A percentile compares a stretch with the other conserved stretches of the same genome.
These are phyloP conservation scores for Armadillidium nasatum DNA, from an alignment of 1,140 invertebrate genomes.

Conservation along the genomic window DNA sequence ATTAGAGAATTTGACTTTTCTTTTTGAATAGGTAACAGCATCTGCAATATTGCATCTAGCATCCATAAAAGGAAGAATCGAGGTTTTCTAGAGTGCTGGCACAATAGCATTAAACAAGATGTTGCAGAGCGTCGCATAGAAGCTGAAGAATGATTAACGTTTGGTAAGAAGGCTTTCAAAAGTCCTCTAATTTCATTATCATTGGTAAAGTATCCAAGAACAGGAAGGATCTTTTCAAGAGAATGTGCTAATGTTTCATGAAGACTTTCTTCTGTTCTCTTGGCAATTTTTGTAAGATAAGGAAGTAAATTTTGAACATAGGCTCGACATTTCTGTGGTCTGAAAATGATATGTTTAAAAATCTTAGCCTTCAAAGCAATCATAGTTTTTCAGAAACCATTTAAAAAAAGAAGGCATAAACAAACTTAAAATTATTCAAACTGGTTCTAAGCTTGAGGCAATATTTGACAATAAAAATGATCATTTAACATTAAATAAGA, in stretches of 20 bases:
- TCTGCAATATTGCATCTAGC: conserved; percentile 52
- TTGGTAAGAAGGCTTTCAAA: conserved; percentile 62
- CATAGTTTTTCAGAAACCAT: too few relatives aligned
- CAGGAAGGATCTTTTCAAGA: conserved; percentile 63
- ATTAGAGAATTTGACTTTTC: conserved; percentile 54
- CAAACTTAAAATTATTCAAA: too few relatives aligned
- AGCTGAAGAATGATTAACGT: conserved; percentile 59
- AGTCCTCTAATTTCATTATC: conserved; percentile 70
- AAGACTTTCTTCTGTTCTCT: conserved; percentile 65
- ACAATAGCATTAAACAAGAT: conserved; percentile 60
- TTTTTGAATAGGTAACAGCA: conserved; percentile 55
- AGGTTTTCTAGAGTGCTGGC: conserved; percentile 61
- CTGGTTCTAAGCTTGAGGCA: too few relatives aligned
- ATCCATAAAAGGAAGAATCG: conserved; percentile 59
- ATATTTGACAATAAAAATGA: too few relatives aligned
- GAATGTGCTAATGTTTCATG: conserved; percentile 66
- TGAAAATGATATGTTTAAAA: conserved; percentile 45
- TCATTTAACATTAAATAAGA: too few relatives aligned
- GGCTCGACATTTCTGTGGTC: conserved; percentile 65
- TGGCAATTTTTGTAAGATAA: conserved; percentile 62
- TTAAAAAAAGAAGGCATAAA: too few relatives aligned
- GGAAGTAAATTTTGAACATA: conserved; percentile 69
- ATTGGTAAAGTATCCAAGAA: conserved; percentile 65
- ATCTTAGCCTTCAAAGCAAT: too few relatives aligned
- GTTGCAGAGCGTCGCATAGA: conserved; percentile 61